Percentiles rank a stretch among this genome's conserved stretches.
phyloP scores from a whole-genome alignment of 2,888 invertebrate genomes.

The Amphipoea lucens region DNA sequence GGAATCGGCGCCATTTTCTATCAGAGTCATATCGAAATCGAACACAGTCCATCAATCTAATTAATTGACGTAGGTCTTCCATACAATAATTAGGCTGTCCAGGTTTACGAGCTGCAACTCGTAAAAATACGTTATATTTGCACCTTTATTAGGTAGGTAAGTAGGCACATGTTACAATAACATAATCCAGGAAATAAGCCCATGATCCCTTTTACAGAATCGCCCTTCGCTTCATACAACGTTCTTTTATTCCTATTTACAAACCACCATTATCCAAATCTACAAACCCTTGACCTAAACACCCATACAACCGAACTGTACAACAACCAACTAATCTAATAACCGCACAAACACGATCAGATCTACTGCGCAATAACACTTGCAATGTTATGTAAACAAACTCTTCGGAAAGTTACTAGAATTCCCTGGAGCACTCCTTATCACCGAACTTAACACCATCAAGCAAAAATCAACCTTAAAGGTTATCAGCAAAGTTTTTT shows the following conservation, averaged over 20 bases:
- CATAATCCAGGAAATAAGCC: too few species aligned
- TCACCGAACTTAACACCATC: slow-evolving; percentile 10
- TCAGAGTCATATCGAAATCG: too few species aligned
- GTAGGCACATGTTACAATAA: too few species aligned
- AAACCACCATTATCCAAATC: not conserved
- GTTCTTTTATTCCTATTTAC: not conserved
- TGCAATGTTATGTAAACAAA: slow-evolving; percentile 65
- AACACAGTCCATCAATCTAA: too few species aligned
- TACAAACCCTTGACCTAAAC: slow-evolving; percentile 22
- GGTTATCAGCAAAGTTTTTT: accelerated
- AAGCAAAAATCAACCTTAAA: slow-evolving; percentile 41
- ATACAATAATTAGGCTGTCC: too few species aligned
- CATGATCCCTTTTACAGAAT: too few species aligned
- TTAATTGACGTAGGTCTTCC: too few species aligned
- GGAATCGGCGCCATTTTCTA: too few species aligned
- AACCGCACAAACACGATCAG: slow-evolving; percentile 23
- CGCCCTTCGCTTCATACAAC: not conserved
- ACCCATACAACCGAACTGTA: slow-evolving; percentile 85
- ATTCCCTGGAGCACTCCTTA: slow-evolving; percentile 58
- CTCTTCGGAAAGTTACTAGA: slow-evolving; percentile 72
- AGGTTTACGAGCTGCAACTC: too few species aligned
- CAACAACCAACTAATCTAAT: slow-evolving; percentile 94
- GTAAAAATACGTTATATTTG: too few species aligned
- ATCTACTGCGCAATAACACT: slow-evolving; percentile 70
- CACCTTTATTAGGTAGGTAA: too few species aligned